These are phyloP conservation scores for Melinopterus prodromus DNA, from an alignment of 2,888 invertebrate genomes.

Conservation along the genomic window DNA sequence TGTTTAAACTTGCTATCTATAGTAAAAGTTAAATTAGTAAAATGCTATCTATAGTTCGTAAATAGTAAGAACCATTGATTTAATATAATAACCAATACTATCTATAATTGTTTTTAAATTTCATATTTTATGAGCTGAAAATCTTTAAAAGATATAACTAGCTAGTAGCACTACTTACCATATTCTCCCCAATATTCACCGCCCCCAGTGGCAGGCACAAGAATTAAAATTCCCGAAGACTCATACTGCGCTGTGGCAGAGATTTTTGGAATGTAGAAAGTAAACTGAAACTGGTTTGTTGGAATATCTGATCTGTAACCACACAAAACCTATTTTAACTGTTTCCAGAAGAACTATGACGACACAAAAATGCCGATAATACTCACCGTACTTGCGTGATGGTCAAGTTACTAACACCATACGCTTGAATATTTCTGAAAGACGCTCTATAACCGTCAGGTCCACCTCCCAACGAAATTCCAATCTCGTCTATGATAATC, in stretches of 20 bases:
- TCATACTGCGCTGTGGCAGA: conserved; percentile 81
- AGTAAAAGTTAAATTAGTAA: no score
- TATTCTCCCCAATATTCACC: conserved; percentile 93
- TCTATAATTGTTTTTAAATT: no score
- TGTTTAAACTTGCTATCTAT: no score
- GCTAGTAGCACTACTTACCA: conserved; percentile 62
- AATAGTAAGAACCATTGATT: no score
- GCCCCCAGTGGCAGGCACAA: conserved; percentile 84
- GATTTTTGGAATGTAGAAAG: conserved; percentile 81
- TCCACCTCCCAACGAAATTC: conserved; percentile 80
- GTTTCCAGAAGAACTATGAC: no score
- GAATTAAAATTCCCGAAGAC: conserved; percentile 80
- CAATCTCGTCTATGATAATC: conserved; percentile 83
- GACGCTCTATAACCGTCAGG: conserved; percentile 85
- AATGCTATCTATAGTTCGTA: no score
- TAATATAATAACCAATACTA: no score
- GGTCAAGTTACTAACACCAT: conserved; percentile 81
- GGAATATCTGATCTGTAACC: conserved; percentile 75
- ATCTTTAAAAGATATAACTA: no score
- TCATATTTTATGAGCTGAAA: no score
- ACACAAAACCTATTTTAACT: neutral
- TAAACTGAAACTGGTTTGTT: conserved; percentile 82
- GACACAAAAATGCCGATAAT: neutral
- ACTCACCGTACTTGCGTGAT: conserved; percentile 79
- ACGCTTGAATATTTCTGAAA: conserved; percentile 82